These are phyloP conservation scores for Albula goreensis DNA, from an alignment of 2,113 vertebrate species.

Conservation along the genomic window DNA sequence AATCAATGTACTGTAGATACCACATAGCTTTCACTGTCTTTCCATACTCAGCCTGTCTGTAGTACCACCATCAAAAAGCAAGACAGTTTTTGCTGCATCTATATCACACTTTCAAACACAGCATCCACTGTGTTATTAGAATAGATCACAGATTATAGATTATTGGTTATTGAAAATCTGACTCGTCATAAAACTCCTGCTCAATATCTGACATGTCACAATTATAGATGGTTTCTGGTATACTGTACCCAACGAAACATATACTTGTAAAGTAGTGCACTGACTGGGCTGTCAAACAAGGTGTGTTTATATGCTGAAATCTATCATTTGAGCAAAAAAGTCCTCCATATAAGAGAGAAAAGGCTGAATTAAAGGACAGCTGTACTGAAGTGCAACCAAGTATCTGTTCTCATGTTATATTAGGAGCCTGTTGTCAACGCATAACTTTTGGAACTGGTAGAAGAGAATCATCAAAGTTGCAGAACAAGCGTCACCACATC, in stretches of 20 bases:
- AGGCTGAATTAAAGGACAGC: background rate
- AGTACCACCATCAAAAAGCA: too few relatives aligned
- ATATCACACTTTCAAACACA: background rate
- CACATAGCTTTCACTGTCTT: too few relatives aligned
- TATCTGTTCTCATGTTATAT: background rate
- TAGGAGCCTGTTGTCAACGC: background rate
- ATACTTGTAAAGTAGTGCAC: background rate
- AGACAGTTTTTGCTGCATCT: too few relatives aligned
- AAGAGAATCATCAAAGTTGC: background rate
- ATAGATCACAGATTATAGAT: background rate
- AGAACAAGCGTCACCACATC: background rate
- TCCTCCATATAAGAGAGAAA: background rate
- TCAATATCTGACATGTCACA: background rate
- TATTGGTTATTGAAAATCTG: too few relatives aligned
- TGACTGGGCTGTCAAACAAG: background rate
- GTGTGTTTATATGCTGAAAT: background rate
- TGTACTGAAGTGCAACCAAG: background rate
- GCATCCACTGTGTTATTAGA: background rate
- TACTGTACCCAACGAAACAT: background rate
- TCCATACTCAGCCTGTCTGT: too few relatives aligned
- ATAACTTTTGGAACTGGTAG: too few relatives aligned
- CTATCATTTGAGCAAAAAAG: background rate
- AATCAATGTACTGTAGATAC: too few relatives aligned
- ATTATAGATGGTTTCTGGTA: background rate
- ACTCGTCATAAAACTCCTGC: background rate